Base-by-base conservation (phyloP, 2,113 vertebrate species). In the Lycaon pictus region DNA sequence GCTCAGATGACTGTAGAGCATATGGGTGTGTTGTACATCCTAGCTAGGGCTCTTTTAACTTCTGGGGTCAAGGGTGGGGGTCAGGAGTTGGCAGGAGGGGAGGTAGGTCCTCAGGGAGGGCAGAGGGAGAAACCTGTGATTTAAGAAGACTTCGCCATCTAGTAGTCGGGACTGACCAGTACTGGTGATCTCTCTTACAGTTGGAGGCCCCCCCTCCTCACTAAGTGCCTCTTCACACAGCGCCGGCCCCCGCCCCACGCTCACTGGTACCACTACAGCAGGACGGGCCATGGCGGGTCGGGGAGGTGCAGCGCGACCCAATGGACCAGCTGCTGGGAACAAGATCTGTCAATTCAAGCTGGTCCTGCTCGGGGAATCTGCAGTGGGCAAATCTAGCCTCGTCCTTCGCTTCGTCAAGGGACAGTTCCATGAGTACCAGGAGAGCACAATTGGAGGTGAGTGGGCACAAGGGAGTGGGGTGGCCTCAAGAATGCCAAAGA, bases 331-430 rank as follows among this genome's bases (percentile, higher is more conserved):
- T 1, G 98, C 99, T 11, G 99, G 99, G 93, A 99, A 99, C 99
- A 99, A 99, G 99, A 99, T 99, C 98, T 99, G 99, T 98, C 99
- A 99, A 97, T 99, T 99, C 55, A 99, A 99, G 94, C 99, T 99
- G 22, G 99, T 99, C 74, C 99, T 99, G 22, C 32, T 99, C 97
- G 99, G 99, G 9, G 99, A 99, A 91, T 99, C 99, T 0, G 99
- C 99, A 0, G 99, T 99, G 97, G 99, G 99, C 71, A 99, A 99
- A 96, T 99, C 99, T 98, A 99, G 99, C 98, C 98, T 99, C 0
- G 99, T 99, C 27, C 99, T 99, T 98, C 99, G 99, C 98, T 99
- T 99, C 0, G 99, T 99, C 96, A 99, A 99, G 98, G 99, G 99
- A 90, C 99, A 99, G 97, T 99, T 99, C 98, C 99, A 99, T 0